Percentiles rank a stretch among this genome's conserved stretches.
These are phyloP conservation scores for Drosophila greeni DNA, from an alignment of 2,888 invertebrate species.

Conservation along the genomic window DNA sequence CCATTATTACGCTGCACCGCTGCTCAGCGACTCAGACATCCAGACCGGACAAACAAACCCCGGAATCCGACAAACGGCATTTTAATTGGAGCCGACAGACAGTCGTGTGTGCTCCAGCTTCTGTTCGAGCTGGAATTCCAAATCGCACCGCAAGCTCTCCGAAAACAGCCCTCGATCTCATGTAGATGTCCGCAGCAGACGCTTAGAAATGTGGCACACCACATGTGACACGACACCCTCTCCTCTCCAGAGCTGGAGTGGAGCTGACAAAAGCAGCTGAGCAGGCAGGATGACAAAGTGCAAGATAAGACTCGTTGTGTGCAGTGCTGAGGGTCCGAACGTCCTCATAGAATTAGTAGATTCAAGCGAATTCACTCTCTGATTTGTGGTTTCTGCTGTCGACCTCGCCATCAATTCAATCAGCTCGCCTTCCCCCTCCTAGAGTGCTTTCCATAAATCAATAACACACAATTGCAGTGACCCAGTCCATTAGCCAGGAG, in stretches of 20 bases:
- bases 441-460: conserved; percentile 29
- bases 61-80: conserved; percentile 53
- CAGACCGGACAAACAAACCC: conserved; percentile 13
- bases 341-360: conserved; percentile 6
- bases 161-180: conserved; percentile 8
- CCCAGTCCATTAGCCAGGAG: conserved; percentile 41
- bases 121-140: conserved; percentile 11
- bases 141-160: conserved; percentile 8
- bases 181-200: conserved; percentile 28
- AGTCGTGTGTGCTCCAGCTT: conserved; percentile 10
- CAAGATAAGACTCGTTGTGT: conserved; percentile 10
- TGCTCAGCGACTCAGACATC: conserved; percentile 23
- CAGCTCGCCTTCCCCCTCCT: conserved; percentile 3
- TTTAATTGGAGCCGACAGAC: conserved; percentile 60
- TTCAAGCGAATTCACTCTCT: conserved; percentile 5
- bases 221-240: conserved; percentile 6
- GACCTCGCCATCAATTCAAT: conserved; percentile 20
- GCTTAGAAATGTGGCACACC: conserved; percentile 30
- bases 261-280: conserved; percentile 26
- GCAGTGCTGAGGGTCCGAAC: conserved; percentile 1
- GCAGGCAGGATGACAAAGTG: conserved; percentile 20
- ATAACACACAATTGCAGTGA: conserved; percentile 42
- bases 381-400: conserved; percentile 3
- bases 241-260: not conserved
- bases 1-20: conserved; percentile 54